Conservation (phyloP, 2,888 invertebrate species). For the Agonopterix subpropinquella region DNA sequence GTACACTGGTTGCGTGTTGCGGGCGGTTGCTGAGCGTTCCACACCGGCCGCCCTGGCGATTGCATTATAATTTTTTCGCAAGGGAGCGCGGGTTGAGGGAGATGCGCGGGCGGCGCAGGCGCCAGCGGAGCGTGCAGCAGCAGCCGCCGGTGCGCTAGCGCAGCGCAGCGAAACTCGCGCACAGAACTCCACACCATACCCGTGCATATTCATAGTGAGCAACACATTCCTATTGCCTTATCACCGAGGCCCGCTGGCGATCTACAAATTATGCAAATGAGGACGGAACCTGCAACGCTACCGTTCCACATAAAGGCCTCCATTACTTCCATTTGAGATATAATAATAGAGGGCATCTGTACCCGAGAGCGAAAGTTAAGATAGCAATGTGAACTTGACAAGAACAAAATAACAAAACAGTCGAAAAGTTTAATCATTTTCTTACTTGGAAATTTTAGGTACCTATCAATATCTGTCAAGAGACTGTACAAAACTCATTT, state of each 20-base stretch:
- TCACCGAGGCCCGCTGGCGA: conserved; percentile 16
- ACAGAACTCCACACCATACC: conserved; percentile 27
- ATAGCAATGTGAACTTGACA: not conserved
- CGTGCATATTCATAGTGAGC: conserved; percentile 33
- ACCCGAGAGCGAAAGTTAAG: not conserved
- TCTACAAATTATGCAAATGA: conserved; percentile 27
- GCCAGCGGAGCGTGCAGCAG: conserved; percentile 68
- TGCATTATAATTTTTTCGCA: conserved; percentile 75
- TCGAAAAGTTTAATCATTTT: conserved; percentile 2
- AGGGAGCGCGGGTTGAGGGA: conserved; percentile 64
- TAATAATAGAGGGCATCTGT: not conserved
- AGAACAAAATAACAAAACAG: not conserved
- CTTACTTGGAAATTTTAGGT: conserved; percentile 13
- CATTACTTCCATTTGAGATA: not conserved
- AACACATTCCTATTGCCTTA: conserved; percentile 27
- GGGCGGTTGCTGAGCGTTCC: conserved; percentile 65
- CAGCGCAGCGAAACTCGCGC: conserved; percentile 57
- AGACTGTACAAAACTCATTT: conserved; percentile 22
- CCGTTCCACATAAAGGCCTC: conserved; percentile 15
- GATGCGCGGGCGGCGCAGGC: conserved; percentile 42
- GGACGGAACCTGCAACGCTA: conserved; percentile 18
- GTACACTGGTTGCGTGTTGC: conserved; percentile 70
- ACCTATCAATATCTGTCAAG: conserved; percentile 21
- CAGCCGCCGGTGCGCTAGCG: conserved; percentile 51
- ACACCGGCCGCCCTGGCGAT: conserved; percentile 72